Base-by-base conservation (phyloP, 2,797 vertebrate species). In the Microctenopoma stevenorrisi region DNA sequence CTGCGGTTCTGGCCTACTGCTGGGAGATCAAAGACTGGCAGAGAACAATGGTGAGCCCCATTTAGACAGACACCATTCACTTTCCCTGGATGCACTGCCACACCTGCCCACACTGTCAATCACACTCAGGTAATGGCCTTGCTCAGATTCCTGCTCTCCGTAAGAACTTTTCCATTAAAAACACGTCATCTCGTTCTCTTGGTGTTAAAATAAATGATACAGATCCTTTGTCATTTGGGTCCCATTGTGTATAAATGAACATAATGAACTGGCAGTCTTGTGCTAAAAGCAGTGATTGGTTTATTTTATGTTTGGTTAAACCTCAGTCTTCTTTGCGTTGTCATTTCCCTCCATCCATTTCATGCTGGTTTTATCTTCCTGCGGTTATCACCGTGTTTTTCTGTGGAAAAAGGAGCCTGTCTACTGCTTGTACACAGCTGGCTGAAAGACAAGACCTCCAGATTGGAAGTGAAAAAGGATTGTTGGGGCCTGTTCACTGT, bases 21-120 rank as follows among this genome's bases (percentile, higher is more conserved):
- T 81, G 77, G 59, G 90, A 94, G 95, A 96, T 97, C 96, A 97
- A 97, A 97, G 96, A 91, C 84, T 91, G 82, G 16, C 72, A 44
- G 87, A 82, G 92, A 95, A 97, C 96, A 98, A 97, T 96, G 90
- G 94, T 88, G 88, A 90, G 91, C 89, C 93, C 92, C 90, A 78
- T 81, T 85, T 86, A 77, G 66, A 44, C 50, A 15, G 54, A 67
- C 51, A 33, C 15, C 13, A 91, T 93, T 93, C 78, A 82, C 86
- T 88, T 76, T 90, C 81, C 56, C 0, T 72, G 91, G 91, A 94
- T 92, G 93, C 92, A 91, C 88, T 78, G 87, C 89, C 92, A 93
- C 95, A 96, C 95, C 95, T 96, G 96, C 94, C 92, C 92, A 80
- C 44, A 2, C 88, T 89, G 91, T 92, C 93, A 91, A 63, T 91